A percentile compares a stretch with the other conserved stretches of the same genome.
These are phyloP conservation scores for Geothlypis trichas DNA, from an alignment of 2,113 vertebrate species.

Conservation along the genomic window DNA sequence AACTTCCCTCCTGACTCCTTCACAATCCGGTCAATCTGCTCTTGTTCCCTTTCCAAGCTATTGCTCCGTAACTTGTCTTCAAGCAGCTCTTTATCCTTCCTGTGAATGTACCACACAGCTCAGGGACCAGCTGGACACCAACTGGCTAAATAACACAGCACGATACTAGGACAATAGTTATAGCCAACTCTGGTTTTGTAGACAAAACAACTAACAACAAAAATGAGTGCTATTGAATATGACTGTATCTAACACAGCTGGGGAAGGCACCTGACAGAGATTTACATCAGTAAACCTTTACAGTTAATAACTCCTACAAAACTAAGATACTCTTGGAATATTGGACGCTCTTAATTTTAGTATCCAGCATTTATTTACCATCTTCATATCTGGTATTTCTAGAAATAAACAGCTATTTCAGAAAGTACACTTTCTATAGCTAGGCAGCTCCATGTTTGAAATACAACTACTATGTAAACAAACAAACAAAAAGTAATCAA, in stretches of 20 bases:
- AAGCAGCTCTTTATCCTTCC: conserved; percentile 85
- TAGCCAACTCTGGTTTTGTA: background rate
- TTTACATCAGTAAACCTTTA: background rate
- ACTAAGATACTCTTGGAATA: background rate
- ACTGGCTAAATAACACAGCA: background rate
- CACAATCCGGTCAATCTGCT: conserved; percentile 90
- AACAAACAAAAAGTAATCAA: background rate
- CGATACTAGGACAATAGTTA: background rate
- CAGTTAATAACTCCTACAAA: background rate
- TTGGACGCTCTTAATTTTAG: background rate
- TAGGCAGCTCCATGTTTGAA: background rate
- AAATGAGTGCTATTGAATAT: background rate
- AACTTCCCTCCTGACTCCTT: conserved; percentile 91
- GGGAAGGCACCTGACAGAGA: background rate
- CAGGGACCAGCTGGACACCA: background rate
- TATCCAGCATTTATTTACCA: background rate
- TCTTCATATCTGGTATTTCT: background rate
- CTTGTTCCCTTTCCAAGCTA: conserved; percentile 84
- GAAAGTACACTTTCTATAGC: background rate
- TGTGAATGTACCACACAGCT: conserved; percentile 48
- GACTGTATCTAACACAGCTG: background rate
- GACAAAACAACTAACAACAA: background rate
- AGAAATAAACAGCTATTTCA: background rate
- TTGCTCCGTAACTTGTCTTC: conserved; percentile 83
- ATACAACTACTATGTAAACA: background rate